Conservation (phyloP, 1,140 invertebrate genomes). For the Battus philenor region DNA sequence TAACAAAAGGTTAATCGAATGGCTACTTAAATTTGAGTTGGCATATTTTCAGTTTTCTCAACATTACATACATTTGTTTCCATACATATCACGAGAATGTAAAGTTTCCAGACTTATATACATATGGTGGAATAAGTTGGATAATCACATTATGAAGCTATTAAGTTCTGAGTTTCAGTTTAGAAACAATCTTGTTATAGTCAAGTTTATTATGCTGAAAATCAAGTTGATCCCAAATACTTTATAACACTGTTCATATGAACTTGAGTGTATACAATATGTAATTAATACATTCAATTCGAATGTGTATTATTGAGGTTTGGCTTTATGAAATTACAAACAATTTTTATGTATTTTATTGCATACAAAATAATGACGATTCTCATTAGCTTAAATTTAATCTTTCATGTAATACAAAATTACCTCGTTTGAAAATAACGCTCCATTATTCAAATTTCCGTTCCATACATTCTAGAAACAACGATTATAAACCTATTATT, state of each 20-base stretch:
- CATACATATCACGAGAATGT: slow-evolving; percentile 40
- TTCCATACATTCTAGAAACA: background rate
- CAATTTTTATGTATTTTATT: too few relatives aligned
- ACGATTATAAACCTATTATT: slow-evolving; percentile 1
- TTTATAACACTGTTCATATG: too few relatives aligned
- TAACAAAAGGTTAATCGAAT: slow-evolving; percentile 30
- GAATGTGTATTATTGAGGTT: background rate
- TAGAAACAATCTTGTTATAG: background rate
- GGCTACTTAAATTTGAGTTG: slow-evolving; percentile 30
- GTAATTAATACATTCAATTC: background rate
- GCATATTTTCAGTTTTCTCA: slow-evolving; percentile 38
- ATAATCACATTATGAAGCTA: slow-evolving; percentile 32
- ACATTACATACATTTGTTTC: too few relatives aligned
- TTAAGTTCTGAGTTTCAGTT: slow-evolving; percentile 13
- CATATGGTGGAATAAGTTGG: slow-evolving; percentile 27
- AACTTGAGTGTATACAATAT: background rate
- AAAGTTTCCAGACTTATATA: slow-evolving; percentile 41
- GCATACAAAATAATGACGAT: too few relatives aligned
- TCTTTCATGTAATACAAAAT: too few relatives aligned
- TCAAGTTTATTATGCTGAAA: background rate
- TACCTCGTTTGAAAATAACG: background rate
- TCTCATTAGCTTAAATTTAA: too few relatives aligned
- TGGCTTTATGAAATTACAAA: too few relatives aligned
- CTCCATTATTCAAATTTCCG: slow-evolving; percentile 7
- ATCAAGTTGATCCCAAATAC: too few relatives aligned